Evolutionary conservation across 2,888 invertebrate genomes (phyloP).

Genomic region (Scaeva pyrastri): DNA sequence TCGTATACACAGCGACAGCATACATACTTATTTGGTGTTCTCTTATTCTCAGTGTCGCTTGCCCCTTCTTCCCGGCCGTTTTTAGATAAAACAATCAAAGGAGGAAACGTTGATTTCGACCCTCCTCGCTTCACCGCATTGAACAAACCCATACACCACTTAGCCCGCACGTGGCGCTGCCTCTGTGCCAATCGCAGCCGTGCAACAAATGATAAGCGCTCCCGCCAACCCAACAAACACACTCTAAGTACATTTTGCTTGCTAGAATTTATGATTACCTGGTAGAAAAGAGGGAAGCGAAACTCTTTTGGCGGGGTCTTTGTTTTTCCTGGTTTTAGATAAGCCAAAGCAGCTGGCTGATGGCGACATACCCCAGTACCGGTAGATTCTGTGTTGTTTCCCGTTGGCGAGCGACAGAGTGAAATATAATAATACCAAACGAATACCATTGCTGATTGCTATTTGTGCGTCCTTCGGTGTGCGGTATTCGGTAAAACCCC

Average conservation of each 20-base stretch:
- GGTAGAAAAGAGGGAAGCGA: slow-evolving; percentile 84
- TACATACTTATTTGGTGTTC: too few species aligned
- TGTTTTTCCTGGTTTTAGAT: slow-evolving; percentile 81
- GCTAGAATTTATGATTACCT: slow-evolving; percentile 80
- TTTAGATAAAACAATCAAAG: slow-evolving; percentile 36
- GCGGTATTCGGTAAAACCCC: slow-evolving; percentile 72
- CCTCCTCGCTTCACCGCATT: slow-evolving; percentile 69
- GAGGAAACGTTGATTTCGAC: slow-evolving; percentile 64
- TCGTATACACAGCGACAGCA: too few species aligned
- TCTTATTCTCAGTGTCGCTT: too few species aligned
- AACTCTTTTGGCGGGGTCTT: slow-evolving; percentile 84
- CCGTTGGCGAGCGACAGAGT: slow-evolving; percentile 68
- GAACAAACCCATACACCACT: slow-evolving; percentile 15
- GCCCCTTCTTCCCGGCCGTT: slow-evolving; percentile 25
- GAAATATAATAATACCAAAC: slow-evolving; percentile 21
- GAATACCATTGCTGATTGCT: slow-evolving; percentile 34
- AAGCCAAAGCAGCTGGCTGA: slow-evolving; percentile 50
- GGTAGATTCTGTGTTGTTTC: slow-evolving; percentile 58
- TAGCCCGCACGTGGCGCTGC: slow-evolving; percentile 50
- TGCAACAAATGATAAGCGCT: slow-evolving; percentile 53
- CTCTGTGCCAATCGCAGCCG: slow-evolving; percentile 64
- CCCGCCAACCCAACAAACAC: slow-evolving; percentile 44
- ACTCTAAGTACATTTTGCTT: slow-evolving; percentile 48
- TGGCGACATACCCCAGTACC: slow-evolving; percentile 43
- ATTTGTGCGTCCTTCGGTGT: slow-evolving; percentile 67